These are phyloP conservation scores for Amphimedon queenslandica DNA, from an alignment of 37 sponge, comb jelly and placozoan species.

Conservation along the genomic window DNA sequence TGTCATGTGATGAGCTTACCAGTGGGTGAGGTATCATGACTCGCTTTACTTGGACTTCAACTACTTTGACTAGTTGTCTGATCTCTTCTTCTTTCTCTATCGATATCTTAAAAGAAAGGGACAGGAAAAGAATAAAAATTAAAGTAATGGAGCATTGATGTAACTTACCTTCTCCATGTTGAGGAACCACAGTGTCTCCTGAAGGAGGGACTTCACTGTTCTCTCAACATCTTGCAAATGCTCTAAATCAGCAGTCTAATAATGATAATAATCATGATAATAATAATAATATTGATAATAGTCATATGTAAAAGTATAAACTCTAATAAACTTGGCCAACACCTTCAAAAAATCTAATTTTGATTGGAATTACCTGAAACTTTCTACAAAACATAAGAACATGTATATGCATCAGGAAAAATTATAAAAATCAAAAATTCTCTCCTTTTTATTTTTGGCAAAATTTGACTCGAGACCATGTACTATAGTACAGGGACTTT, in stretches of 20 bases:
- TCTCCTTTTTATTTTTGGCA: no score
- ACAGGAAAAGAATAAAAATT: neutral
- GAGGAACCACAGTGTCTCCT: constrained; percentile 61
- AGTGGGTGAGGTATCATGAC: neutral
- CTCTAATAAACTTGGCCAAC: neutral
- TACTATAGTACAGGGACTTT: no score
- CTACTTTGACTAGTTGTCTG: neutral
- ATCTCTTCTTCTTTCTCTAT: neutral
- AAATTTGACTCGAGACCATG: no score
- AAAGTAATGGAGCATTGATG: neutral
- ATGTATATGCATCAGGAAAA: no score
- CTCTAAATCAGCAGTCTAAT: constrained; percentile 44
- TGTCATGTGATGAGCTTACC: neutral
- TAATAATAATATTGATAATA: neutral
- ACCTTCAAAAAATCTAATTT: no score
- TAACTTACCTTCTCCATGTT: constrained; percentile 60
- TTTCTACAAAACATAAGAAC: no score
- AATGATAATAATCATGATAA: neutral
- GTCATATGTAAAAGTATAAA: neutral
- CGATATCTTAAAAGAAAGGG: neutral
- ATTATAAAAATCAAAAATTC: no score
- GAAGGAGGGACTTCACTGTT: constrained; percentile 40
- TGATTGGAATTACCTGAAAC: no score
- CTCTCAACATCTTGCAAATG: constrained; percentile 50
- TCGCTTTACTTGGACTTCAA: neutral